These are phyloP conservation scores for Whitmania pigra DNA, from an alignment of 1,140 invertebrate species.

Conservation along the genomic window DNA sequence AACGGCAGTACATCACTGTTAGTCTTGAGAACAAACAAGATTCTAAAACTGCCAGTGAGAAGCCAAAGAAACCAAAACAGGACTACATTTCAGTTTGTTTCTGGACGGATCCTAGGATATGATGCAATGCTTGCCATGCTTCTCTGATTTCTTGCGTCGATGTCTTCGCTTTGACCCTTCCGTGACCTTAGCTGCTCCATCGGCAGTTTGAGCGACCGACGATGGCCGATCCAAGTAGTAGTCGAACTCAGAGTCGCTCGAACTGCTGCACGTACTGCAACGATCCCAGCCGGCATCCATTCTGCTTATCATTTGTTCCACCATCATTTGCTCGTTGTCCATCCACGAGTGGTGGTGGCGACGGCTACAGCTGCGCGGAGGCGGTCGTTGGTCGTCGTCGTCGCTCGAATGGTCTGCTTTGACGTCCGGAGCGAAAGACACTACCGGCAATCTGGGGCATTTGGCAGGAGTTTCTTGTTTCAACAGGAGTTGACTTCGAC, in stretches of 20 bases:
- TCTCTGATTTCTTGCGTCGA: constrained; percentile 12
- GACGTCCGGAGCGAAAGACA: constrained; percentile 7
- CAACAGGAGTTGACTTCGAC: background rate
- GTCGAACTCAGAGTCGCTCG: constrained; percentile 56
- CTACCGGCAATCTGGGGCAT: background rate
- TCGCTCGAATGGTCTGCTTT: background rate
- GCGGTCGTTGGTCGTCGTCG: constrained; percentile 4
- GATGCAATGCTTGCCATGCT: constrained; percentile 24
- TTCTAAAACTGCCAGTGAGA: too few species aligned
- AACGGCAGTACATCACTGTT: too few species aligned
- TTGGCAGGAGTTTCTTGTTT: background rate
- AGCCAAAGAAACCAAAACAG: too few species aligned
- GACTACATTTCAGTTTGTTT: too few species aligned
- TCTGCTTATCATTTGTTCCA: background rate
- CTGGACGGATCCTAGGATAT: background rate
- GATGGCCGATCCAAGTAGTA: constrained; percentile 63
- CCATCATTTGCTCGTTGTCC: constrained; percentile 7
- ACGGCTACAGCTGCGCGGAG: background rate
- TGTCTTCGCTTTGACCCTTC: background rate
- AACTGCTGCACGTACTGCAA: constrained; percentile 73
- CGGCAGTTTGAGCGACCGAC: constrained; percentile 50
- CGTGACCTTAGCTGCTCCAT: background rate
- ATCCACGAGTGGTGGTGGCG: constrained; percentile 10
- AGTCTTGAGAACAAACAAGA: too few species aligned
- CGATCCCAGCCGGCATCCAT: constrained; percentile 33